Evolutionary conservation across 1,140 invertebrate genomes (phyloP).

Genomic region (Latrodectus geometricus): DNA sequence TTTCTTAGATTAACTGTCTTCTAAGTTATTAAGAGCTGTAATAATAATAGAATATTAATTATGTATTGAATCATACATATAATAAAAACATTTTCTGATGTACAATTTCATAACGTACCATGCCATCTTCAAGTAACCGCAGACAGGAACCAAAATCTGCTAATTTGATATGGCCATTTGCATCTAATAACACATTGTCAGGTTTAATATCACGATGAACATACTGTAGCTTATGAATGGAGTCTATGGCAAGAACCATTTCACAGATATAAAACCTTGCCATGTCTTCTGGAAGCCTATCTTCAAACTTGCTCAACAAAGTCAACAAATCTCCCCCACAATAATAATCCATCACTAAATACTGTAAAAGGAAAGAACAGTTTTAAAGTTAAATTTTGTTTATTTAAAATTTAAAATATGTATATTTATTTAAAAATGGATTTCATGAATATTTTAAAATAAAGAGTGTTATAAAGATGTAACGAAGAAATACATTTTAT

Average conservation of each 20-base stretch:
- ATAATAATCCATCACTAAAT: slow-evolving; percentile 99
- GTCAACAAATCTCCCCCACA: slow-evolving; percentile 97
- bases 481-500: too few species aligned
- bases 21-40: neutral
- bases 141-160: slow-evolving; percentile 99
- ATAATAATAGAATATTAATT: neutral
- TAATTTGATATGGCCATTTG: slow-evolving; percentile 98
- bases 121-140: slow-evolving; percentile 88
- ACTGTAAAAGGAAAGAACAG: slow-evolving; percentile 78
- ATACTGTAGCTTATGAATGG: slow-evolving; percentile 94
- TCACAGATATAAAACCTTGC: slow-evolving; percentile 98
- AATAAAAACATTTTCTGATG: neutral
- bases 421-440: too few species aligned
- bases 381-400: too few species aligned
- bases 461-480: too few species aligned
- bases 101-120: slow-evolving; percentile 69
- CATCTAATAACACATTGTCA: slow-evolving; percentile 96
- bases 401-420: too few species aligned
- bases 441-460: too few species aligned
- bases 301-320: slow-evolving; percentile 97
- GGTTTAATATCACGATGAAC: slow-evolving; percentile 99
- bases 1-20: too few species aligned
- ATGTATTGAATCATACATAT: neutral
- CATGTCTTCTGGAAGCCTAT: slow-evolving; percentile 98
- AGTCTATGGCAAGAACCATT: slow-evolving; percentile 97